phyloP scores from a whole-genome alignment of 1,140 invertebrate species.

The Charaxes varanes region DNA sequence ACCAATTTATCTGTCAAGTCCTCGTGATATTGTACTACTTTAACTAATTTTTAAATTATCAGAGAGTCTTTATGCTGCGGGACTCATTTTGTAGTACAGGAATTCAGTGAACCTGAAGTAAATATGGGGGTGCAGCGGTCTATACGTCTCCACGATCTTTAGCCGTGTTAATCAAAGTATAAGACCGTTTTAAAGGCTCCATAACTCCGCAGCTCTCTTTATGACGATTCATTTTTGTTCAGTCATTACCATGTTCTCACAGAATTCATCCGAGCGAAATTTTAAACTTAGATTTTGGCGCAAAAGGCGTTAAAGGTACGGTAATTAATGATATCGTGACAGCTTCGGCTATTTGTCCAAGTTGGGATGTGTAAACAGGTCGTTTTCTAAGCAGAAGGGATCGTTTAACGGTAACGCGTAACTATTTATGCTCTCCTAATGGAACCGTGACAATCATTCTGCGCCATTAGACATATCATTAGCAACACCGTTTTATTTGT shows the following conservation, averaged over 20 bases:
- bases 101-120: too few species aligned
- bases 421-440: slow-evolving; percentile 40
- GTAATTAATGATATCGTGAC: slow-evolving; percentile 62
- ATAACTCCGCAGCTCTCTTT: too few species aligned
- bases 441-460: slow-evolving; percentile 56
- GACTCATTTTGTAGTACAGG: too few species aligned
- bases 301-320: slow-evolving; percentile 2
- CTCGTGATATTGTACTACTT: too few species aligned
- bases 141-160: too few species aligned
- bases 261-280: slow-evolving; percentile 8
- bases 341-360: slow-evolving; percentile 49
- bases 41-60: too few species aligned
- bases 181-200: too few species aligned
- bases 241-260: slow-evolving; percentile 1
- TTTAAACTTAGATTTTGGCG: slow-evolving; percentile 9
- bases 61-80: too few species aligned
- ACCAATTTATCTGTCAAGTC: too few species aligned
- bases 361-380: slow-evolving; percentile 58
- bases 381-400: slow-evolving; percentile 39
- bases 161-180: too few species aligned
- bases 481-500: slow-evolving; percentile 44
- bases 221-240: too few species aligned
- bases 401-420: slow-evolving; percentile 37
- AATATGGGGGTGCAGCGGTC: too few species aligned
- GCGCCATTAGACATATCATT: slow-evolving; percentile 63